A percentile compares a stretch with the other conserved stretches of the same genome.
Evolutionary conservation across 2,797 vertebrate species (phyloP).

Genomic region (Ciconia nigra): DNA sequence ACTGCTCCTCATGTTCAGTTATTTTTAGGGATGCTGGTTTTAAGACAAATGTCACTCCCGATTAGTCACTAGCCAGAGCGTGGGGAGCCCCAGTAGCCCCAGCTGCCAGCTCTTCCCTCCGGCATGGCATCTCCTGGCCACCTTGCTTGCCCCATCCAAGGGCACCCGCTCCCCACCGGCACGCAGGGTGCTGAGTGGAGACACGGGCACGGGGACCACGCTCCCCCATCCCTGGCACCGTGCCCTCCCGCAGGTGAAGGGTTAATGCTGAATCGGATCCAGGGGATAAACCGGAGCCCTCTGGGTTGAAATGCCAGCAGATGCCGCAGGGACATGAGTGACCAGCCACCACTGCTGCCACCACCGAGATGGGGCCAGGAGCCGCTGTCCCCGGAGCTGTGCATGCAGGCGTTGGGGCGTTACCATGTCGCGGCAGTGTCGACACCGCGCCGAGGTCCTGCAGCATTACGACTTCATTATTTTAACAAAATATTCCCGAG

Average conservation of each 20-base stretch:
- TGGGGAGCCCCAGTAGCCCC: neutral
- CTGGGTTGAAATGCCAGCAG: neutral
- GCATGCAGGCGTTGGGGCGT: neutral
- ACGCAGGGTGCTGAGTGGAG: neutral
- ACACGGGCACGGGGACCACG: accelerated
- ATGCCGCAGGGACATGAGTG: accelerated
- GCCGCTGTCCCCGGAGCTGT: neutral
- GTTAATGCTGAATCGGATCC: neutral
- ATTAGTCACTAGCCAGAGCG: neutral
- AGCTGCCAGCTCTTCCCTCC: neutral
- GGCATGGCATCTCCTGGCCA: neutral
- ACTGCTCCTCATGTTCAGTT: neutral
- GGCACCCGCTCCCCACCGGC: accelerated
- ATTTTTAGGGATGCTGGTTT: slow-evolving; percentile 34
- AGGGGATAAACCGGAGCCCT: neutral
- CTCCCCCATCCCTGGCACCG: neutral
- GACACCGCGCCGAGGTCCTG: accelerated
- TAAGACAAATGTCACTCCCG: neutral
- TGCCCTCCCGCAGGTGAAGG: neutral
- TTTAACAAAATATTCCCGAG: neutral
- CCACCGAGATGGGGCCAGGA: accelerated
- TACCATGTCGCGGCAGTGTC: accelerated
- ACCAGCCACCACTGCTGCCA: neutral
- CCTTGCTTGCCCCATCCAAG: neutral
- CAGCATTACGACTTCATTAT: neutral